Evolutionary conservation across 2,888 invertebrate species (phyloP), one percentile per base, ranked within the genome.

Genomic region (Periphyllus acericola): DNA sequence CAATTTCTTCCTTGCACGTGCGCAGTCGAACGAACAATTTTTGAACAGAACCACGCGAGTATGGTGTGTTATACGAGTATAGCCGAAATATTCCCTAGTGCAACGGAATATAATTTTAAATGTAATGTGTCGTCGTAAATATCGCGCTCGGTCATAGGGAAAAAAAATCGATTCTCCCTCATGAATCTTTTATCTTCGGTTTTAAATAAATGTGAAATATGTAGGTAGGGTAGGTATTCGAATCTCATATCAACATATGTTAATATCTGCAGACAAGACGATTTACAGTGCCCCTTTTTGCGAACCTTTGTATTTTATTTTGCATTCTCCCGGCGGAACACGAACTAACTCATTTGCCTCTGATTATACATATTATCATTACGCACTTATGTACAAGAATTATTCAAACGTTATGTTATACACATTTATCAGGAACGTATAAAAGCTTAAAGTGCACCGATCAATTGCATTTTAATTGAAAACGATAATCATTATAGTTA

Each of bases 191-290:
- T 34, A 79, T 55, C 21, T 25, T 79, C 29, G 14, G 46, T 46
- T 76, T 76, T 46, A 46, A 76, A 78, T 78, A 78, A 78, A 78
- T 52, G 29, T 55, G 25, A 79, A 55, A 78, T 55, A 52, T 52
- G 34, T 79, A 79, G 14, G 55, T 79, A 55, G 32, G 32, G 34
- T 79, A 79, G 14, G 55, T 79, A 55, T 79, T 79, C 55, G 32
- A 79, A 79, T 79, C 34, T 79, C 25, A 21, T 79, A 79, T 14
- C n/a, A 78, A 78, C 32, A 21, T 21, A 21, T 52, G 29, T 3
- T 68, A 68, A 78, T 60, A 60, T 80, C 60, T 66, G 60, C 36
- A 66, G 36, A 60, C 36, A 66, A 80, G 60, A 80, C 36, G n/a
- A 80, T 80, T 60, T 66, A 66, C 80, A 80, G 17, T 60, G 55